Conservation (phyloP, 2,113 vertebrate genomes). For the Synodontis membranacea region DNA sequence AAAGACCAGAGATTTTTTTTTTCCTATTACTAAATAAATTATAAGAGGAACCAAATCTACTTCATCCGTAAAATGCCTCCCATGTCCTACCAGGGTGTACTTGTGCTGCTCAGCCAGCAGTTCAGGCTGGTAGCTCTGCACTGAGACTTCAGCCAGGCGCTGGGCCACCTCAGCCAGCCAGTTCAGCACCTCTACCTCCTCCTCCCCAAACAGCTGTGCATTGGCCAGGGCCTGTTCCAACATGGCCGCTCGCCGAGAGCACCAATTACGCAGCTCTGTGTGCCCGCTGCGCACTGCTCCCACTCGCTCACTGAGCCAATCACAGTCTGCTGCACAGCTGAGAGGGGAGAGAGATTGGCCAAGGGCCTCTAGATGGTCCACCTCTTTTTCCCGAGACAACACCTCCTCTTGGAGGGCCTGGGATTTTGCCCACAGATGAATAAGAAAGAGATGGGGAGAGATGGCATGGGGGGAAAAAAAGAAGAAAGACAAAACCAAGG, state of each 20-base stretch:
- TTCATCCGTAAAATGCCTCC: background rate
- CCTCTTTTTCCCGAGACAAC: slow-evolving; percentile 75
- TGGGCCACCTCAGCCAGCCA: slow-evolving; percentile 98
- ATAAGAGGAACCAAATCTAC: background rate
- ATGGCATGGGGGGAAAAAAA: slow-evolving; percentile 48
- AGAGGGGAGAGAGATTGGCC: slow-evolving; percentile 84
- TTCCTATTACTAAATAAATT: background rate
- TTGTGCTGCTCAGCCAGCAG: slow-evolving; percentile 90
- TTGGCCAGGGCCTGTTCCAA: slow-evolving; percentile 92
- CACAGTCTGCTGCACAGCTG: slow-evolving; percentile 80
- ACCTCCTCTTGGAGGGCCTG: slow-evolving; percentile 91
- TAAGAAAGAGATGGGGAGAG: slow-evolving; percentile 27
- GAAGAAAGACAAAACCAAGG: slow-evolving; percentile 60
- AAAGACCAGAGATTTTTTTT: background rate
- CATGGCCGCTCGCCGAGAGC: slow-evolving; percentile 81
- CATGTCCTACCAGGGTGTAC: slow-evolving; percentile 85
- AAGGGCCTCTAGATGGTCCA: slow-evolving; percentile 78
- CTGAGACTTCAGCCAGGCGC: slow-evolving; percentile 84
- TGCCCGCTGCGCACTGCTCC: slow-evolving; percentile 80
- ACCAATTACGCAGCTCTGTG: slow-evolving; percentile 81
- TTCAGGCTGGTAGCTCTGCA: slow-evolving; percentile 89
- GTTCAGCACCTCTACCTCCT: slow-evolving; percentile 99
- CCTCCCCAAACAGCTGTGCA: slow-evolving; percentile 95
- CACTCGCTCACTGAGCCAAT: slow-evolving; percentile 82
- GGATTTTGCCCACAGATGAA: slow-evolving; percentile 51